Conservation (phyloP, 2,888 invertebrate genomes). For the Augiades crinisus region DNA sequence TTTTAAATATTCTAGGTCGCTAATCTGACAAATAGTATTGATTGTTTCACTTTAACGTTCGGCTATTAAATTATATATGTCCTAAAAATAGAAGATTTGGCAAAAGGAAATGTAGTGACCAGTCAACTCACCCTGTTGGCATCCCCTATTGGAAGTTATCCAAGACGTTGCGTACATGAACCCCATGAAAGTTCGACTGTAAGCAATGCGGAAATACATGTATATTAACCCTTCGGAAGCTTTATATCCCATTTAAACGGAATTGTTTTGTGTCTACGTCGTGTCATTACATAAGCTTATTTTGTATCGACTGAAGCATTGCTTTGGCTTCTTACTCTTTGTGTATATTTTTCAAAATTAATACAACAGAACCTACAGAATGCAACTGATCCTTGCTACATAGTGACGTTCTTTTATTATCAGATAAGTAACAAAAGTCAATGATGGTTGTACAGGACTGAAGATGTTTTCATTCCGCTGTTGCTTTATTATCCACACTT, state of each 20-base stretch:
- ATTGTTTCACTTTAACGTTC: too few relatives aligned
- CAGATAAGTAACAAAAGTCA: not conserved
- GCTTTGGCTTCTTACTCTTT: slow-evolving; percentile 25
- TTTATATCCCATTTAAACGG: slow-evolving; percentile 11
- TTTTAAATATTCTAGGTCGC: not conserved
- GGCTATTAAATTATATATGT: not conserved
- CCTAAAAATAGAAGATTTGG: not conserved
- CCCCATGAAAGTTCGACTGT: slow-evolving; percentile 17
- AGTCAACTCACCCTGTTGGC: not conserved
- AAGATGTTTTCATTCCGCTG: too few relatives aligned
- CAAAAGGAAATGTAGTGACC: slow-evolving; percentile 7
- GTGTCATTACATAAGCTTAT: slow-evolving; percentile 17
- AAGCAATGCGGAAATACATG: slow-evolving; percentile 14
- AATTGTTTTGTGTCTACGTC: slow-evolving; percentile 14
- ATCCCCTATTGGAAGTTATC: slow-evolving; percentile 17
- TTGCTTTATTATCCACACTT: too few relatives aligned
- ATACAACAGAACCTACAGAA: too few relatives aligned
- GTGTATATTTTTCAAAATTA: too few relatives aligned
- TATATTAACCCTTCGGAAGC: slow-evolving; percentile 8
- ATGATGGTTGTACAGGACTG: too few relatives aligned
- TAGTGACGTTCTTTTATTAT: too few relatives aligned
- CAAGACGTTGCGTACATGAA: slow-evolving; percentile 21
- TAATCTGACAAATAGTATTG: not conserved
- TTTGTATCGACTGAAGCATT: slow-evolving; percentile 11
- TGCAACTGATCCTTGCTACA: too few relatives aligned